Evolutionary conservation across 35 echinoderm and acorn worm genomes (phyloP), one percentile per base, ranked within the genome.

Genomic region (Patiria miniata): DNA sequence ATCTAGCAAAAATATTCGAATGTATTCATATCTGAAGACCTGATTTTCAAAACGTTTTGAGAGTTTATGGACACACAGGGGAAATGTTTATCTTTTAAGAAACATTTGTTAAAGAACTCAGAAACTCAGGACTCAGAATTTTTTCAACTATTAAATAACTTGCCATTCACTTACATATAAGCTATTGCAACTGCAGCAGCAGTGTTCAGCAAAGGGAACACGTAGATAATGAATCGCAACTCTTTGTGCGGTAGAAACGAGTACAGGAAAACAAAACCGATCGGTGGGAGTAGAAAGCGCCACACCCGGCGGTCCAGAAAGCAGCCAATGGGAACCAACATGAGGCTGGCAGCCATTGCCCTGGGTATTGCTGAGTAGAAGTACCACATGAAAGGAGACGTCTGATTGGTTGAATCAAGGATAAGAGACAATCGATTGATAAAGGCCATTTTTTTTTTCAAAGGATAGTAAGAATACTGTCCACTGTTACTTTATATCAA

Each of bases 211-310:
- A 99, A 76, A 5, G 96, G 96, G 51, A 95, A 83, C 52, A 90
- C 83, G 37, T 99, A 99, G 79, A 99, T 92, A 57, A 99, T 99
- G 38, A 98, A 99, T 18, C 96, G 57, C 52, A 99, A 87, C 42
- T 99, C 96, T 57, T 99, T 99, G 89, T 94, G 92, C 47, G 96
- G 96, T 19, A 99, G 73, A 68, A 94, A 86, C 3, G 96, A 99
- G 77, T 92, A 99, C 5, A 99, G 83, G 61, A 99, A 94, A 36
- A 99, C 83, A 87, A 99, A 99, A 28, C 92, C 93, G n/a, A 99
- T 3, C 18, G 89, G 82, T 21, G 96, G 96, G 8, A 99, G 50
- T 5, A 99, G 39, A 52, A 95, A 78, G 34, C 77, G 51, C 59
- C 77, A 81, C 39, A 92, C 36, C 53, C 86, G 80, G 0, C 68